These are phyloP conservation scores for Pelecanoides urinatrix DNA, from an alignment of 2,113 vertebrate species.

Conservation along the genomic window DNA sequence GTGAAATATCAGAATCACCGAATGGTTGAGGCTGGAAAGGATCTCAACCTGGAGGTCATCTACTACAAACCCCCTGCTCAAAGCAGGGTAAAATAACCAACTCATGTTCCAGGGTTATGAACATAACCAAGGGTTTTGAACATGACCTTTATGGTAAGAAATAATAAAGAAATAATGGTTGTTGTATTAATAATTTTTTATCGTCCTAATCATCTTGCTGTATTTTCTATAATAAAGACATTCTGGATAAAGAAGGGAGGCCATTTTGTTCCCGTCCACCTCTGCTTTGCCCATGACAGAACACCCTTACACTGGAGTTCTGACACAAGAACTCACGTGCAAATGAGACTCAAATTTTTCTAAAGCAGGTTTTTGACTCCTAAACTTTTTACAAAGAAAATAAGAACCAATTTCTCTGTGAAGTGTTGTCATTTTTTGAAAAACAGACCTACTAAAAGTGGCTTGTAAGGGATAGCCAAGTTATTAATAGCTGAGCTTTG, in stretches of 20 bases:
- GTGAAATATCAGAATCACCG: not conserved
- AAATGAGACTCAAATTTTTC: not conserved
- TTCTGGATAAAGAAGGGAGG: not conserved
- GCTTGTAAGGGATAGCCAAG: not conserved
- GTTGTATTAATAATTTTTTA: not conserved
- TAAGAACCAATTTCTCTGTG: not conserved
- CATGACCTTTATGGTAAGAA: no score
- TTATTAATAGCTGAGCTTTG: not conserved
- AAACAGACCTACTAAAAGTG: not conserved
- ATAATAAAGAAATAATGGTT: not conserved
- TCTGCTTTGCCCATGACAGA: not conserved
- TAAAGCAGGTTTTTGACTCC: not conserved
- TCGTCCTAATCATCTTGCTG: not conserved
- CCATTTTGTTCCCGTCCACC: rapidly evolving
- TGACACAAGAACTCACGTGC: not conserved
- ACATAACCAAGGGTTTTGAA: no score
- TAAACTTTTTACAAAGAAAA: not conserved
- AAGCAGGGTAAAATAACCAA: not conserved
- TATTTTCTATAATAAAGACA: not conserved
- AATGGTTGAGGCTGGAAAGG: not conserved
- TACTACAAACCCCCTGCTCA: not conserved
- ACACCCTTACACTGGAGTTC: not conserved
- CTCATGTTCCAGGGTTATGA: not conserved
- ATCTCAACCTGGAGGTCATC: not conserved
- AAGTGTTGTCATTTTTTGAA: not conserved